Base-by-base conservation (phyloP, 2,888 invertebrate genomes). In the Crocallis elinguaria region DNA sequence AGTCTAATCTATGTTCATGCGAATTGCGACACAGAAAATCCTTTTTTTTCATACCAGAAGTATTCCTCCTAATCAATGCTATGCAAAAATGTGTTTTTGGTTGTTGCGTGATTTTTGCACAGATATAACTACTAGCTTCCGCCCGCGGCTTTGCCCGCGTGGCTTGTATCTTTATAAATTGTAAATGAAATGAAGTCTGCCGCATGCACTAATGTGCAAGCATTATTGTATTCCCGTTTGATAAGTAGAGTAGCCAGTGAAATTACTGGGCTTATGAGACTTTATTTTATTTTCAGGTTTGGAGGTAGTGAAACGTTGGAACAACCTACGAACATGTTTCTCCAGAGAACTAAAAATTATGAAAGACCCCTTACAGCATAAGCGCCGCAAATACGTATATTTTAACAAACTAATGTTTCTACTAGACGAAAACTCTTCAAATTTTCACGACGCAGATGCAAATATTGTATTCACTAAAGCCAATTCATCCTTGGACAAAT, bases 331-430 rank as follows among this genome's bases (percentile, higher is more conserved):
- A 0, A 46, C 56, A 6, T 46, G 42, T 7, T 56, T 51, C 25
- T 35, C 38, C 0, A 23, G 56, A 51, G 56, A 48, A 33, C 16
- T 51, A 1, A 50, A 50, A 14, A 25, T 46, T 3, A 29, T 46
- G 45, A 37, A 21, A 11, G 46, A 45, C 35, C 50, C 50, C 0
- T 33, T 38, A 0, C 23, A 37, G 8, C 36, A 41, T 13, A 50
- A 49, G 23, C 27, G 46, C 1, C 36, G 25, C 3, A 42, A 56
- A 30, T 56, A 56, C 35, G 16, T 56, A 0, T 56, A 56, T 35
- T 51, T 50, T 43, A 35, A 56, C 39, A 30, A 51, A 51, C 46
- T 56, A 0, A 1, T 37, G 1, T 56, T 51, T 38, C 43, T 56
- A 7, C 9, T 56, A 7, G 55, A 50, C 5, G 35, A 49, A 16